These are phyloP conservation scores for Bruchidius siliquastri DNA, from an alignment of 2,888 invertebrate species.

Conservation along the genomic window DNA sequence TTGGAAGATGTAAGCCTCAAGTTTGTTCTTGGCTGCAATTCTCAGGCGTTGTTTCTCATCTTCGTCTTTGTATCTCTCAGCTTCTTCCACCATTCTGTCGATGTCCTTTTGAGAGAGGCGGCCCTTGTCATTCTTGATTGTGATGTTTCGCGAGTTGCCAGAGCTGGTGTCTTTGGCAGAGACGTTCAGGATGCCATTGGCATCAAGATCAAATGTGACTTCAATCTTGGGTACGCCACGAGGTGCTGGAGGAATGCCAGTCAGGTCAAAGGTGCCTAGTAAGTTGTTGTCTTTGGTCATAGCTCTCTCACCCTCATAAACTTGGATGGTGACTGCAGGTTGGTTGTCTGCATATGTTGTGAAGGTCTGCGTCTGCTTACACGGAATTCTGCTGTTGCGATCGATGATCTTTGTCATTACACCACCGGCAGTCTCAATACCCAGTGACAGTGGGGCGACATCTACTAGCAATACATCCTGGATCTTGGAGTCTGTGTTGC, in stretches of 20 bases:
- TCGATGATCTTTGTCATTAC: constrained; percentile 64
- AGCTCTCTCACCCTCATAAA: constrained; percentile 68
- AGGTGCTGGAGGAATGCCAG: constrained; percentile 68
- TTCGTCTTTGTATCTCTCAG: constrained; percentile 68
- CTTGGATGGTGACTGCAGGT: constrained; percentile 56
- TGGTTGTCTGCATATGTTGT: constrained; percentile 66
- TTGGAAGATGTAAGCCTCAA: constrained; percentile 66
- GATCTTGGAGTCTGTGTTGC: constrained; percentile 60
- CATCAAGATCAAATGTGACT: constrained; percentile 69
- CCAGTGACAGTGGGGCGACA: constrained; percentile 64
- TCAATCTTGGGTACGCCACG: constrained; percentile 65
- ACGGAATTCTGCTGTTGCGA: constrained; percentile 53
- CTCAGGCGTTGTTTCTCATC: constrained; percentile 65
- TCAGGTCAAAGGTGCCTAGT: constrained; percentile 60
- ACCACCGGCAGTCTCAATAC: constrained; percentile 76
- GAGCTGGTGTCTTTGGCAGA: constrained; percentile 57
- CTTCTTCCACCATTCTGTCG: constrained; percentile 72
- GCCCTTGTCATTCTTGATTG: constrained; percentile 79
- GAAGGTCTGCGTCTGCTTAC: constrained; percentile 54
- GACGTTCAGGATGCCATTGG: constrained; percentile 65
- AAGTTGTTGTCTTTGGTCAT: constrained; percentile 79
- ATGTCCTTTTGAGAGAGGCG: constrained; percentile 77
- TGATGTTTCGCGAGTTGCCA: constrained; percentile 67
- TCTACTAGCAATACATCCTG: constrained; percentile 69
- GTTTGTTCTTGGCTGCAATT: constrained; percentile 64